Evolutionary conservation across 1,140 invertebrate species (phyloP).

Genomic region (Thaumatotibia leucotreta): DNA sequence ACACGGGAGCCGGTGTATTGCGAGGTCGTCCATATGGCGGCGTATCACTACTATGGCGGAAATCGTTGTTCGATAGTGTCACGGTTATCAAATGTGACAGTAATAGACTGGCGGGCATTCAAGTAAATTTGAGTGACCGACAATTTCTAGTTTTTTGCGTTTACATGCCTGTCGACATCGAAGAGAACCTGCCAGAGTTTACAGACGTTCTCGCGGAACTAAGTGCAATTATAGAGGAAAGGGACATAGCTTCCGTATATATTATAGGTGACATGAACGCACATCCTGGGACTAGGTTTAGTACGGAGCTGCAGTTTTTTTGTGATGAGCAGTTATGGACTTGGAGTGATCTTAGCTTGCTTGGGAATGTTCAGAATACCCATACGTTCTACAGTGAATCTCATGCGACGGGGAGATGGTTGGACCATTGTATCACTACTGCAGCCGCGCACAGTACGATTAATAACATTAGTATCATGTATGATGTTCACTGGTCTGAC

Average conservation of each 20-base stretch:
- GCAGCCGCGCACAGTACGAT: background rate
- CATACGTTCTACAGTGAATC: background rate
- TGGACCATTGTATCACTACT: background rate
- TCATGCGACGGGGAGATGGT: background rate
- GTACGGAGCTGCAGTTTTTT: background rate
- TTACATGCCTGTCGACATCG: background rate
- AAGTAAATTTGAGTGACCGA: background rate
- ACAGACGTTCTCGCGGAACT: background rate
- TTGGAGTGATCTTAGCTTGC: background rate
- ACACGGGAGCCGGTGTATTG: background rate
- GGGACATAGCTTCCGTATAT: background rate
- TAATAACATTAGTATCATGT: background rate
- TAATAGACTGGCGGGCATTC: background rate
- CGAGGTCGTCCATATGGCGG: slow-evolving; percentile 9
- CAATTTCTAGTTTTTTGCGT: background rate
- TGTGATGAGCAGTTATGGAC: background rate
- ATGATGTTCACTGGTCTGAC: background rate
- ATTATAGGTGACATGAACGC: slow-evolving; percentile 8
- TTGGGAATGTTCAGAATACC: background rate
- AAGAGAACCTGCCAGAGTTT: background rate
- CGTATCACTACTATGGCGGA: background rate
- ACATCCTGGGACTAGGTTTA: background rate
- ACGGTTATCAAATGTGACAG: background rate
- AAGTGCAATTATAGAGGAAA: background rate
- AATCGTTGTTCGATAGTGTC: background rate